A percentile compares a stretch with the other conserved stretches of the same genome.
Conservation (phyloP, 2,113 vertebrate genomes). For the Petrocephalus microphthalmus region DNA sequence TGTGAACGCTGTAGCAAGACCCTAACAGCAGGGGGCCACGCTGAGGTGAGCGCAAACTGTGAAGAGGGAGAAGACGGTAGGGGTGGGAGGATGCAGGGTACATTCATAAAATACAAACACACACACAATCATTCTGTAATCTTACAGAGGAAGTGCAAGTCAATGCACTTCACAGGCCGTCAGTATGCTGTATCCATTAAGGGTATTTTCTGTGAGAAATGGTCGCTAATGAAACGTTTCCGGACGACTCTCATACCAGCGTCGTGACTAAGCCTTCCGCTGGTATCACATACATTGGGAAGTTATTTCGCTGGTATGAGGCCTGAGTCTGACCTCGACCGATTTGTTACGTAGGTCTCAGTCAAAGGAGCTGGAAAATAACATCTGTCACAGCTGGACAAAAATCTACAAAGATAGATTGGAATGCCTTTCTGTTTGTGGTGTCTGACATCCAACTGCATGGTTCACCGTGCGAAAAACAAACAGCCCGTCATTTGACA, state of each 20-base stretch:
- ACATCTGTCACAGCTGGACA: background rate
- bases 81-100: background rate
- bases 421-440: background rate
- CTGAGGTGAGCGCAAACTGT: slow-evolving; percentile 67
- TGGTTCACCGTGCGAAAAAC: background rate
- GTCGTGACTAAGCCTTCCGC: background rate
- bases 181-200: slow-evolving; percentile 15
- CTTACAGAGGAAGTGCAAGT: slow-evolving; percentile 7
- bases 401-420: background rate
- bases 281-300: background rate
- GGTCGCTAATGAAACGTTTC: background rate
- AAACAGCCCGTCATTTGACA: background rate
- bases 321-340: too few relatives aligned
- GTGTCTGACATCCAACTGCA: background rate
- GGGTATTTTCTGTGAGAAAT: background rate
- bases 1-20: slow-evolving; percentile 91
- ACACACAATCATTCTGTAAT: background rate
- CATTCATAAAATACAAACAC: background rate
- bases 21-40: slow-evolving; percentile 78
- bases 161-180: slow-evolving; percentile 19
- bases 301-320: background rate
- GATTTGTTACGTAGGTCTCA: background rate
- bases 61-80: background rate
- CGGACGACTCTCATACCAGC: background rate
- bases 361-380: background rate